Conservation (phyloP, 2,888 invertebrate species). For the Folsomia candida region DNA sequence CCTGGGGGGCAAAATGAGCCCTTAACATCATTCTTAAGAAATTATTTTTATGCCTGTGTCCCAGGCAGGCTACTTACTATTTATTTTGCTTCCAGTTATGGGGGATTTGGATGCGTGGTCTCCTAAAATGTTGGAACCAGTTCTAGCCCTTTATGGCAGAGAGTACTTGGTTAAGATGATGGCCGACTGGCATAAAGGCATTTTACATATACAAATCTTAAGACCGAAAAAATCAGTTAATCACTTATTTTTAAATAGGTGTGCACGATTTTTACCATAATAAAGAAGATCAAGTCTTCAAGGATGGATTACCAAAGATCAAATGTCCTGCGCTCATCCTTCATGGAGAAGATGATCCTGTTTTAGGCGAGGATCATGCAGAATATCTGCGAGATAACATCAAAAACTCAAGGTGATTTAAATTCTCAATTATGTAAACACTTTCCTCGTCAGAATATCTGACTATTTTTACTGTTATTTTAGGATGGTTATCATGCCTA, state of each 20-base stretch:
- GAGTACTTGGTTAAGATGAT: slow-evolving; percentile 63
- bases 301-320: slow-evolving; percentile 63
- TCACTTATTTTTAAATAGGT: too few relatives aligned
- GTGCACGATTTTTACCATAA: slow-evolving; percentile 59
- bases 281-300: slow-evolving; percentile 70
- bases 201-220: too few relatives aligned
- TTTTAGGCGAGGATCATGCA: slow-evolving; percentile 72
- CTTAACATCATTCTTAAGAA: too few relatives aligned
- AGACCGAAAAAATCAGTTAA: too few relatives aligned
- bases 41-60: neutral
- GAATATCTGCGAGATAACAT: slow-evolving; percentile 69
- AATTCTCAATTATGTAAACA: neutral
- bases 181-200: slow-evolving; percentile 30
- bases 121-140: slow-evolving; percentile 69
- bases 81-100: slow-evolving; percentile 54
- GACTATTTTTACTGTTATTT: slow-evolving; percentile 52
- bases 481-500: slow-evolving; percentile 71
- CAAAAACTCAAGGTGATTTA: slow-evolving; percentile 62
- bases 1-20: too few relatives aligned
- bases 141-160: slow-evolving; percentile 74
- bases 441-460: neutral
- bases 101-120: slow-evolving; percentile 76
- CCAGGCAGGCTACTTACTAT: neutral
- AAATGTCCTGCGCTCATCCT: slow-evolving; percentile 74
- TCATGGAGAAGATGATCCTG: slow-evolving; percentile 78